Base-by-base conservation (phyloP, 35 echinoderm and acorn worm species). In the Lytechinus pictus region DNA sequence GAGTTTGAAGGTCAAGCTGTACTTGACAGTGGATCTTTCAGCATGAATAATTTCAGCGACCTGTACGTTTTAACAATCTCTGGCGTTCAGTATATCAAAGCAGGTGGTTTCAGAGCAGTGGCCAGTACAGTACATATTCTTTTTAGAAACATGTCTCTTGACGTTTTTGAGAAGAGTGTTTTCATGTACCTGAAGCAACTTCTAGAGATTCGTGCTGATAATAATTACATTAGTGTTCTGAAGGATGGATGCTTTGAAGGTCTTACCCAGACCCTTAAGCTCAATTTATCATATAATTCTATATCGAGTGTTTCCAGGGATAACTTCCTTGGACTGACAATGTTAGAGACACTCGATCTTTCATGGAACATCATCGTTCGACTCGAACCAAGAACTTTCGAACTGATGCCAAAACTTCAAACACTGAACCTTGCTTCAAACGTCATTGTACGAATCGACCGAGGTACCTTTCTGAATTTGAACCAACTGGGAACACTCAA, bases 221-320 rank as follows among this genome's bases (percentile, higher is more conserved):
- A 27, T 13, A 55, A 54, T 93, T 10, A 57, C 53, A 57, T 93
- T 24, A 0, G 57, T 21, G 54, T 19, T 55, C 92, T 93, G 4
- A 5, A 93, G 27, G 92, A 93, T 28, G 92, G 92, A 16, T 33
- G n/a, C 11, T 93, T 93, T 93, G 52, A 28, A 53, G 92, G 54
- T 16, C 55, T 93, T 11, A 3, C 53, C 4, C 19, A 93, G 9
- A 24, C 57, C 29, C 9, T 1, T 9, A 54, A 55, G 13, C 55
- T 93, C 6, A 55, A 19, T 12, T 54, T 93, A 54, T 19, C 9
- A 24, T 27, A 57, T 28, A 93, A 93, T 57, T 57, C 54, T 13
- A 93, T 93, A 12, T 55, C 0, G 92, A 24, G 54, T 28, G 55
- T 93, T 93, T 57, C 52, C 53, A 57, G 21, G 55, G 55, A 93